Evolutionary conservation across 2,888 invertebrate genomes (phyloP).

Genomic region (Pseudolycoriella hygida): DNA sequence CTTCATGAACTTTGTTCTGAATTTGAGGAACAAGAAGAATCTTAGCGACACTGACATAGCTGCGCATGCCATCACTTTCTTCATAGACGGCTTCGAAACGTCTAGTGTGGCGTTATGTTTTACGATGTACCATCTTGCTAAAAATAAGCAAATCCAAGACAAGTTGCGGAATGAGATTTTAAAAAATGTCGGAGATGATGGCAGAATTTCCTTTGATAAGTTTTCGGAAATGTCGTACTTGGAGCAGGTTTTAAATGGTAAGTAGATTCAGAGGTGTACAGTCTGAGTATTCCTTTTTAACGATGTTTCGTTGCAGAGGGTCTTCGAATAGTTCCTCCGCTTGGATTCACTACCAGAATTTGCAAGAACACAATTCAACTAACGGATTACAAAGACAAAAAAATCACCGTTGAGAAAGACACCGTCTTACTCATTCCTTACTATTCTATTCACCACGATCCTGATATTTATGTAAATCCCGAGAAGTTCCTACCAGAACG

Average conservation of each 20-base stretch:
- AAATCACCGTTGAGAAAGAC: not conserved
- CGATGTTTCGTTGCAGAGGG: not conserved
- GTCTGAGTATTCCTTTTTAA: not conserved
- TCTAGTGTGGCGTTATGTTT: not conserved
- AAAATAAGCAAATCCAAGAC: not conserved
- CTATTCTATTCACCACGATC: not conserved
- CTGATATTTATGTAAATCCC: not conserved
- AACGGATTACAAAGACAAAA: not conserved
- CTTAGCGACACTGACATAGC: not conserved
- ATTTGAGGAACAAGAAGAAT: constrained; percentile 2
- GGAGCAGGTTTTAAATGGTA: not conserved
- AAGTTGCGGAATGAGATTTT: not conserved
- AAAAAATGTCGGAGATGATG: not conserved
- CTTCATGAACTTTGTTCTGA: not conserved
- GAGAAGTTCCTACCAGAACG: not conserved
- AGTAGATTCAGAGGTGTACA: not conserved
- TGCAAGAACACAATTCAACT: not conserved
- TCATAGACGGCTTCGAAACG: constrained; percentile 2
- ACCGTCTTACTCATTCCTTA: not conserved
- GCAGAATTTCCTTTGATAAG: not conserved
- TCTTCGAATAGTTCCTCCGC: not conserved
- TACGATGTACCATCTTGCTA: not conserved
- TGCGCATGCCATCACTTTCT: not conserved
- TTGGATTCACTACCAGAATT: not conserved
- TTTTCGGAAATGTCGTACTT: not conserved